phyloP scores from a whole-genome alignment of 2,113 vertebrate genomes.

The Sylvicapra grimmia region DNA sequence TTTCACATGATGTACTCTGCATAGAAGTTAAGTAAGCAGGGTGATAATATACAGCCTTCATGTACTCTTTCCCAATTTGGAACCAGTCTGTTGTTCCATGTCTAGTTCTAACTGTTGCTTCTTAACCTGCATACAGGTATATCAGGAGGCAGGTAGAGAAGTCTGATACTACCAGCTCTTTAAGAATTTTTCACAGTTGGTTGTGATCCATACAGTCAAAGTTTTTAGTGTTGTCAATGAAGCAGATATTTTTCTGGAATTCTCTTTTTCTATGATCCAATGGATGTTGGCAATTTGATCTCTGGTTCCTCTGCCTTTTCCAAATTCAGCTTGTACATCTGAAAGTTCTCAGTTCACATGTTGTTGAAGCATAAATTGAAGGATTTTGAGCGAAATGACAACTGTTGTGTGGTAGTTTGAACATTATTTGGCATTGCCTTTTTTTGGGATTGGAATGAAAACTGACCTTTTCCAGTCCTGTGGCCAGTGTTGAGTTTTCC shows the following conservation, averaged over 20 bases:
- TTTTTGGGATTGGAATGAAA: background rate
- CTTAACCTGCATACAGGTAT: background rate
- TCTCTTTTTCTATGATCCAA: background rate
- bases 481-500: background rate
- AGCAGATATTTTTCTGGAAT: background rate
- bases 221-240: background rate
- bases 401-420: too few species aligned
- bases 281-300: background rate
- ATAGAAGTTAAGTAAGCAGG: background rate
- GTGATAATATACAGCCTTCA: background rate
- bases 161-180: background rate
- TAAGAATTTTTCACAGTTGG: background rate
- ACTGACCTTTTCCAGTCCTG: background rate
- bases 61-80: background rate
- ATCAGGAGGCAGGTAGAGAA: background rate
- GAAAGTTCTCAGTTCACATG: background rate
- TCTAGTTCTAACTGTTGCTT: background rate
- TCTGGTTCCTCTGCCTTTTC: background rate
- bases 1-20: background rate
- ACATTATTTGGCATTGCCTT: too few species aligned
- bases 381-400: background rate
- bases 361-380: background rate
- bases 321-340: background rate
- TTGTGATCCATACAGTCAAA: background rate
- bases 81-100: background rate